Conservation (phyloP, 2,888 invertebrate species). For the Sisyra nigra region DNA sequence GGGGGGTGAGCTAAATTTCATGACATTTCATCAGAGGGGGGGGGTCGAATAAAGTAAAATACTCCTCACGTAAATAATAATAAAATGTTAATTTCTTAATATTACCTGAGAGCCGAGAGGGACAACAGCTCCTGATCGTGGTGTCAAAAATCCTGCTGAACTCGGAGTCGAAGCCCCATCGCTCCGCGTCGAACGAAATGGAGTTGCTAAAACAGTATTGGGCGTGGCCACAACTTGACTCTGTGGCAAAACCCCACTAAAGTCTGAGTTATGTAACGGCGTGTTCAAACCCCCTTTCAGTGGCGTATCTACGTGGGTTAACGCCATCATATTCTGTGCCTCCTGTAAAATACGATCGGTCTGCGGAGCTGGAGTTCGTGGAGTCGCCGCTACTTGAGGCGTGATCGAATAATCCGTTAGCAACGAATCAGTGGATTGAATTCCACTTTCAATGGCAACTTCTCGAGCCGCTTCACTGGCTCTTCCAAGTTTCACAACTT, state of each 20-base stretch:
- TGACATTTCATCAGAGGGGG: too few relatives aligned
- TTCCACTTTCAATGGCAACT: constrained; percentile 62
- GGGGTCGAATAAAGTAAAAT: constrained; percentile 1
- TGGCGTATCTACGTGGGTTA: constrained; percentile 95
- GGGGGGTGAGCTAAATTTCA: too few relatives aligned
- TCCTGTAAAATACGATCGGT: constrained; percentile 81
- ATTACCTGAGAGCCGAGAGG: constrained; percentile 20
- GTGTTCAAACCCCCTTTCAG: constrained; percentile 93
- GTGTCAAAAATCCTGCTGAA: constrained; percentile 41
- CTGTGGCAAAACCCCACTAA: constrained; percentile 67
- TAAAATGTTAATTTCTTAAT: background rate
- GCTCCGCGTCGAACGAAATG: constrained; percentile 56
- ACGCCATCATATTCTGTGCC: constrained; percentile 96
- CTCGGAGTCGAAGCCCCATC: constrained; percentile 45
- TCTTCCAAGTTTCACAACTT: constrained; percentile 83
- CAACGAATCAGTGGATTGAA: constrained; percentile 67
- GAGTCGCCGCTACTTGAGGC: constrained; percentile 48
- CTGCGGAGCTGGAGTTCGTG: constrained; percentile 72
- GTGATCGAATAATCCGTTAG: constrained; percentile 82
- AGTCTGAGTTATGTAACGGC: constrained; percentile 78
- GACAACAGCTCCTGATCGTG: constrained; percentile 32
- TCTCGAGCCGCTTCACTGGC: constrained; percentile 85
- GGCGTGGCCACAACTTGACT: constrained; percentile 61
- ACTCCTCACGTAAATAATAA: background rate
- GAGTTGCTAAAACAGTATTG: constrained; percentile 80